Conservation (phyloP, 2,113 vertebrate species). For the Amblyornis subalaris region DNA sequence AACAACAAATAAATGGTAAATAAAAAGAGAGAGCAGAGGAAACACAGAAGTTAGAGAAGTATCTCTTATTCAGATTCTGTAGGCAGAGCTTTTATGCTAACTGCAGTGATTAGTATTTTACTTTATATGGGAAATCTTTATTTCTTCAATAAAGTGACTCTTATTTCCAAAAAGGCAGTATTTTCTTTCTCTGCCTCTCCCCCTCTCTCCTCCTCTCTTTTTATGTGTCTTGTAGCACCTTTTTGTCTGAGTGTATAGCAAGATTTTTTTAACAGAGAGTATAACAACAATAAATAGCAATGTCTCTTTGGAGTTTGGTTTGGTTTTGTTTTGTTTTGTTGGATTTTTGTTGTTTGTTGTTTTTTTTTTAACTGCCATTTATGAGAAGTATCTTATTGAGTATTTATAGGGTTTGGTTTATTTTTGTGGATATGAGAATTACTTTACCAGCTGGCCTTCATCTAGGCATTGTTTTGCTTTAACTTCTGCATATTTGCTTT, state of each 20-base stretch:
- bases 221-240: background rate
- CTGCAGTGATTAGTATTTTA: background rate
- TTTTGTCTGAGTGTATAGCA: background rate
- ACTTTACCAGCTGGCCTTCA: background rate
- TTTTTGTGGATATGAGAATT: background rate
- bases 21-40: background rate
- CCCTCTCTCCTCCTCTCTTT: background rate
- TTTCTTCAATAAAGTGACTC: conserved; percentile 22
- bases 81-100: background rate
- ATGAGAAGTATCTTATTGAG: background rate
- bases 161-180: background rate
- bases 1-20: background rate
- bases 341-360: too few relatives aligned
- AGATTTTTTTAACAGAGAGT: background rate
- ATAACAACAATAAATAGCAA: background rate
- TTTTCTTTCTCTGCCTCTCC: background rate
- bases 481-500: background rate
- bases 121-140: conserved; percentile 9
- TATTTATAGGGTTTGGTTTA: background rate
- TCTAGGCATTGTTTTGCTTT: background rate
- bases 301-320: background rate
- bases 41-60: background rate
- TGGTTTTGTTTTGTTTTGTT: too few relatives aligned
- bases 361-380: background rate
- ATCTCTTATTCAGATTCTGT: background rate